phyloP scores from a whole-genome alignment of 1,140 invertebrate species.

The Druon quercuslanigerum region DNA sequence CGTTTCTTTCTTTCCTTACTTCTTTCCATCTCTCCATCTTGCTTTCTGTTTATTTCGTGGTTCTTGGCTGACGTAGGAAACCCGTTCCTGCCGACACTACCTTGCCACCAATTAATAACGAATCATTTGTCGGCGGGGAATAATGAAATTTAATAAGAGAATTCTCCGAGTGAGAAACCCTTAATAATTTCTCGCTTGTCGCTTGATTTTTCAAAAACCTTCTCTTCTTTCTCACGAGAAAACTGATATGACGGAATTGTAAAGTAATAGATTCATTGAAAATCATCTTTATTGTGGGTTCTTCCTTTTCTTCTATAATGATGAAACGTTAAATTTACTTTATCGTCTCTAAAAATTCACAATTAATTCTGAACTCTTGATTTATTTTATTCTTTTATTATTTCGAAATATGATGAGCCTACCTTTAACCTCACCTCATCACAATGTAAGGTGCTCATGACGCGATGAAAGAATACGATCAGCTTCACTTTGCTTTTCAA shows the following conservation, averaged over 20 bases:
- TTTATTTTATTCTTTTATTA: too few species aligned
- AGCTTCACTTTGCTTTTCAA: conserved; percentile 20
- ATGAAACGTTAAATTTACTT: too few species aligned
- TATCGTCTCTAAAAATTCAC: too few species aligned
- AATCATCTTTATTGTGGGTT: too few species aligned
- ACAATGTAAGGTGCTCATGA: not conserved
- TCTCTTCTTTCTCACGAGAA: too few species aligned
- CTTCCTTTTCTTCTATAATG: too few species aligned
- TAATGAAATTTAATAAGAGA: conserved; percentile 42
- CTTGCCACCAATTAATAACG: conserved; percentile 35
- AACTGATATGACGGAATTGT: too few species aligned
- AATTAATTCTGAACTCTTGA: too few species aligned
- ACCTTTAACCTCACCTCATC: not conserved
- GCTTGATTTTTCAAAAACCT: not conserved
- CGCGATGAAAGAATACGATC: not conserved
- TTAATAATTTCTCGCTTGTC: conserved; percentile 26
- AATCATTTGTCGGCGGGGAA: conserved; percentile 39
- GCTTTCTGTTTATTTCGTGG: conserved; percentile 36
- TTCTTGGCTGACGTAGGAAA: conserved; percentile 25
- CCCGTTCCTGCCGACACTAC: conserved; percentile 34
- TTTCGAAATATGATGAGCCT: not conserved
- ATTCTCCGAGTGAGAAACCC: conserved; percentile 17
- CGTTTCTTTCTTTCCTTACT: conserved; percentile 20
- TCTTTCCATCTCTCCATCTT: conserved; percentile 34
- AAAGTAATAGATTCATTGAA: too few species aligned